A percentile compares a stretch with the other conserved stretches of the same genome.
These are phyloP conservation scores for Saccopteryx leptura DNA, from an alignment of 2,113 vertebrate species.

Conservation along the genomic window DNA sequence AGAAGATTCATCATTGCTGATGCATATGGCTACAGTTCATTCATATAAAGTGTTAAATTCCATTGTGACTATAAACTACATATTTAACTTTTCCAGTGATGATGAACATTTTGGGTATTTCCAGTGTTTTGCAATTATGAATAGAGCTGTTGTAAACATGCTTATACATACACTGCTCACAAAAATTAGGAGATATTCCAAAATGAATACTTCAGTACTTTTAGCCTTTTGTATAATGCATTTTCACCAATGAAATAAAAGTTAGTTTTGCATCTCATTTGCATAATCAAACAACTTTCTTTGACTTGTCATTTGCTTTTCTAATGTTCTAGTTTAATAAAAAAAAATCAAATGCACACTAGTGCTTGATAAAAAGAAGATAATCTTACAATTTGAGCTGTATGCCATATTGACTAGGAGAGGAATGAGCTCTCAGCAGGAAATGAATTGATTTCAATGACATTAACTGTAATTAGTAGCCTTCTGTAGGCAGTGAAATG, in stretches of 20 bases:
- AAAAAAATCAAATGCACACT: neutral
- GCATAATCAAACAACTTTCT: too few relatives aligned
- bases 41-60: constrained; percentile 27
- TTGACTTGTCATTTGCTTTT: too few relatives aligned
- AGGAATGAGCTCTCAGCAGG: neutral
- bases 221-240: too few relatives aligned
- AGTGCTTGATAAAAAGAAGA: neutral
- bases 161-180: neutral
- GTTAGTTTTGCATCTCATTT: too few relatives aligned
- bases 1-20: neutral
- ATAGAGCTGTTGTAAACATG: neutral
- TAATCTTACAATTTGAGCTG: neutral
- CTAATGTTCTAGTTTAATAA: too few relatives aligned
- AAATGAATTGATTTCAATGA: constrained; percentile 52
- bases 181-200: too few relatives aligned
- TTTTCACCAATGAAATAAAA: too few relatives aligned
- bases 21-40: neutral
- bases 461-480: constrained; percentile 31
- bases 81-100: constrained; percentile 1
- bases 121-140: neutral
- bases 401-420: neutral
- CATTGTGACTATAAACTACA: constrained; percentile 1
- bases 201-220: too few relatives aligned
- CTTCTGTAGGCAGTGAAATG: constrained; percentile 19
- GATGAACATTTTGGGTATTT: neutral